phyloP scores from a whole-genome alignment of 2,113 vertebrate species.

The Anarhynchus alexandrinus region DNA sequence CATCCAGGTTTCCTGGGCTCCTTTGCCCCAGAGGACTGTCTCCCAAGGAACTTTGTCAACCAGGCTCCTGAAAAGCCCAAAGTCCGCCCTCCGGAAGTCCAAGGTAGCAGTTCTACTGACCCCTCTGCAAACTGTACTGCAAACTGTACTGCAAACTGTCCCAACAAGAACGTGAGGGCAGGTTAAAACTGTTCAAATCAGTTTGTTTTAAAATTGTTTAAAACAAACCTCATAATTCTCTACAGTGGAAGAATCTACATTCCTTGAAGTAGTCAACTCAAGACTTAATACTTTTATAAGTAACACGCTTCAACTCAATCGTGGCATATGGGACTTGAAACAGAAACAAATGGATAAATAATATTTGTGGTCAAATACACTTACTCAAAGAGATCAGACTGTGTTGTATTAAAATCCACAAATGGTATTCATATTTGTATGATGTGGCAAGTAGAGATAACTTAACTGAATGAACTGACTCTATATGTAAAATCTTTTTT shows the following conservation, averaged over 20 bases:
- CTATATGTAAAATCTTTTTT: background rate
- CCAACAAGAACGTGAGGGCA: background rate
- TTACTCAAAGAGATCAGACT: background rate
- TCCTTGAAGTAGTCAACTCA: background rate
- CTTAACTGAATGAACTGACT: background rate
- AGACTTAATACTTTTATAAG: background rate
- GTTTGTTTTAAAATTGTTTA: background rate
- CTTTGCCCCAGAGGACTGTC: too few species aligned
- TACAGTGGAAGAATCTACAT: background rate
- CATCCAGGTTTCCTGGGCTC: too few species aligned
- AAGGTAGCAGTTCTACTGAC: too few species aligned
- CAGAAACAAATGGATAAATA: background rate
- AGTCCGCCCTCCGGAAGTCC: too few species aligned
- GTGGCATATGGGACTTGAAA: background rate
- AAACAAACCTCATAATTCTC: background rate
- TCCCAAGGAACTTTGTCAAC: too few species aligned
- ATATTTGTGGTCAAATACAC: background rate
- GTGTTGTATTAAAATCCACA: background rate
- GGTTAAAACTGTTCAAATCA: background rate
- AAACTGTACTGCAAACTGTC: background rate
- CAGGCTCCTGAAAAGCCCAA: too few species aligned
- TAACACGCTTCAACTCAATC: background rate
- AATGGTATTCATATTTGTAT: background rate
- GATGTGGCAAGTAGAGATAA: background rate
- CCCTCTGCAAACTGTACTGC: too few species aligned